These are phyloP conservation scores for Rafetus swinhoei DNA, from an alignment of 2,113 vertebrate species.

Conservation along the genomic window DNA sequence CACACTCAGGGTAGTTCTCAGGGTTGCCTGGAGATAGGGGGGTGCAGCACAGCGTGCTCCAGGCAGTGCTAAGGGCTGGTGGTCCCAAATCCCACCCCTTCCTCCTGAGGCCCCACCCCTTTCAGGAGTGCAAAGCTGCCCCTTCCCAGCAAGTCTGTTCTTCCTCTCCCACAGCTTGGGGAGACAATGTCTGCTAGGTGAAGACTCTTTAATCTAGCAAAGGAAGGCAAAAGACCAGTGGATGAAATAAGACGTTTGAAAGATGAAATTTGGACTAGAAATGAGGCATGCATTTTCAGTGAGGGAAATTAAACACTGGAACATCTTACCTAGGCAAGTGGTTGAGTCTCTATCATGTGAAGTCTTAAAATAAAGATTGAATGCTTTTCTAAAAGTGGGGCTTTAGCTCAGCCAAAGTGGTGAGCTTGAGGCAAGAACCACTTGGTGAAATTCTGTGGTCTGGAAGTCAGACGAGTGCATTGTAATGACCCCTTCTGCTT, in stretches of 20 bases:
- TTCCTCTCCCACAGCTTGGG: too few species aligned
- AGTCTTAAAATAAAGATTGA: background rate
- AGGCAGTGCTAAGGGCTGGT: too few species aligned
- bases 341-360: background rate
- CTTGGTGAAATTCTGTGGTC: background rate
- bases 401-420: conserved; percentile 5
- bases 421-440: background rate
- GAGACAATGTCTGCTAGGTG: background rate
- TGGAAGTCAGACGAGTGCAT: background rate
- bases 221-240: background rate
- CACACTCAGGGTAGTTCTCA: too few species aligned
- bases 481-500: background rate
- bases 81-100: too few species aligned
- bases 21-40: too few species aligned
- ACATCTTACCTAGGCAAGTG: background rate
- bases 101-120: too few species aligned
- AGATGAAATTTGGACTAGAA: background rate
- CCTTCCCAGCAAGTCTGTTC: too few species aligned
- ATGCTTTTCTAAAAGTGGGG: background rate
- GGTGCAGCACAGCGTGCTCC: too few species aligned
- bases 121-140: too few species aligned
- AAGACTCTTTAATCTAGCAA: background rate
- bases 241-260: background rate
- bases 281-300: background rate
- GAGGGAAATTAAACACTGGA: background rate